Evolutionary conservation across 1,140 invertebrate genomes (phyloP), one percentile per base, ranked within the genome.

Genomic region (Drosophila sp.): DNA sequence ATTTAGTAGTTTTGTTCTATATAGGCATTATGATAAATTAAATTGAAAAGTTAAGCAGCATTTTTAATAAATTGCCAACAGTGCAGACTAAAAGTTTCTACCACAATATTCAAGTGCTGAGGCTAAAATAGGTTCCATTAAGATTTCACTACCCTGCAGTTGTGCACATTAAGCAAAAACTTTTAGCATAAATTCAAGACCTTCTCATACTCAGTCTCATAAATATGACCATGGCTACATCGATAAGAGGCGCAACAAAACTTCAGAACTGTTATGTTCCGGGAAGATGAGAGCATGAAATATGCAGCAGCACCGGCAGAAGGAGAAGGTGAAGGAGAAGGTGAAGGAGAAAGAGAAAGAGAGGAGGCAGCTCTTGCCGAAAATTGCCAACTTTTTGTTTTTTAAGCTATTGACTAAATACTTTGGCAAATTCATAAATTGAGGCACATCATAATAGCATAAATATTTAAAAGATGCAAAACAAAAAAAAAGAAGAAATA

Each of bases 361-460:
- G 14, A 5, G 18, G 50, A 43, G 9, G 38, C 6, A 18, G 48
- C 16, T 36, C 14, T 53, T 29, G 50, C 50, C 50, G 16, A 38
- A 43, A 40, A 56, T 80, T 66, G 45, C 21, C 14, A 27, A 61
- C 32, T 62, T 67, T 50, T 63, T 61, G 14, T 43, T 53, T 57
- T 74, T 62, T 76, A 66, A 79, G 84, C 83, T 89, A 89, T 89
- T 89, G 84, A 89, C 83, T 83, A 89, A 89, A 89, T 89, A 89
- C 80, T 89, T 89, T 80, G 76, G 66, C 80, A 89, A 89, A 89
- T 89, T 89, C 83, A 89, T 89, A 89, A 89, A 89, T 89, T 89
- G 64, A 77, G 78, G 72, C 79, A 66, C 51, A 74, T 66, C 72
- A 72, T 77, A 71, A 79, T 77, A 72, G 67, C 79, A 89, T 89